Percentiles rank a stretch among this genome's conserved stretches.
Conservation (phyloP, 2,888 invertebrate genomes). For the Drosophila neutralis region DNA sequence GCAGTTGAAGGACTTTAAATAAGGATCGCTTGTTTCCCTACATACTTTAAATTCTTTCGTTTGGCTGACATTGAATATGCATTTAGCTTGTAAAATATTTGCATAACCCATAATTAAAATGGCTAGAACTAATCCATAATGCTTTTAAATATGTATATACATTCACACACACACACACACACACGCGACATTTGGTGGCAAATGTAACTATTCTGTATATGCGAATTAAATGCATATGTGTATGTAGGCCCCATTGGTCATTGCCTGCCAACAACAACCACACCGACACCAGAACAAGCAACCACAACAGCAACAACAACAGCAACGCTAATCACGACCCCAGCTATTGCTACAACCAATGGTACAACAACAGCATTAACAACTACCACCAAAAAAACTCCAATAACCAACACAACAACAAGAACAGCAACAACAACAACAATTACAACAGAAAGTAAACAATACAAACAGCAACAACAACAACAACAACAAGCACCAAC, state of each 20-base stretch:
- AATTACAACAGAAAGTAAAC: slow-evolving; percentile 49
- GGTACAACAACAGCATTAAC: slow-evolving; percentile 39
- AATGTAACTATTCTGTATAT: slow-evolving; percentile 24
- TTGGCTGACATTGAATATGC: slow-evolving; percentile 1
- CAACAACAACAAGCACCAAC: slow-evolving; percentile 64
- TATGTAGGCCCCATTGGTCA: slow-evolving; percentile 84
- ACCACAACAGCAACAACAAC: slow-evolving; percentile 59
- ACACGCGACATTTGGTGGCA: slow-evolving; percentile 24
- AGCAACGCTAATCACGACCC: slow-evolving; percentile 45
- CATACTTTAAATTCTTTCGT: not conserved
- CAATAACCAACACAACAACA: slow-evolving; percentile 47
- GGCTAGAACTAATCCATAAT: slow-evolving; percentile 50
- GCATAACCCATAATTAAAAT: slow-evolving; percentile 4
- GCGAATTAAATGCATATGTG: slow-evolving; percentile 12
- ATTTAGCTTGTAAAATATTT: slow-evolving; percentile 5
- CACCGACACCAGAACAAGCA: slow-evolving; percentile 69
- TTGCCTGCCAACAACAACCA: slow-evolving; percentile 82
- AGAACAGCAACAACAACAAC: slow-evolving; percentile 35
- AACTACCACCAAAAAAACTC: slow-evolving; percentile 45
- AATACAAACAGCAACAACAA: slow-evolving; percentile 38
- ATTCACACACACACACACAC: not conserved
- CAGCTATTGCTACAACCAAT: slow-evolving; percentile 48
- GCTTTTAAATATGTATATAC: slow-evolving; percentile 22
- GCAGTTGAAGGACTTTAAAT: not conserved
- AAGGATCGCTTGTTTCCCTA: not conserved